Base-by-base conservation (phyloP, 2,797 vertebrate species). In the Danio choprae region DNA sequence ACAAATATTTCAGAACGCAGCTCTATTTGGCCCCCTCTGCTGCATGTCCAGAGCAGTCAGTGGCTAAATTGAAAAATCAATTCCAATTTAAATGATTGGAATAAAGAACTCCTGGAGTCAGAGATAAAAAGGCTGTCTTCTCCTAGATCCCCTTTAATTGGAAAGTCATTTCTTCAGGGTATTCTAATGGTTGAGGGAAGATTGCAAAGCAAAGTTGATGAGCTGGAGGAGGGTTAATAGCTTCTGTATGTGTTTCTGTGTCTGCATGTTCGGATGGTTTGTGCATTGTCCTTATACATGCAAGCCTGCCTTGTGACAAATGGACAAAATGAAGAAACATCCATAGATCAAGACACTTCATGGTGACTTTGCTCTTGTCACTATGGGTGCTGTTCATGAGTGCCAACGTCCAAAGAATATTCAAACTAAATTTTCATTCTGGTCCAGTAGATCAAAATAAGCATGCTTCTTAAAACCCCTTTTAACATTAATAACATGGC, bases 21-120 rank as follows among this genome's bases (percentile, higher is more conserved):
- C 95, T 96, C 94, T 91, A 93, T 95, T 96, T 93, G 92, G 94
- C 93, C 94, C 93, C 93, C 94, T 91, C 92, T 92, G 93, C 94
- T 94, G 92, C 92, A 92, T 95, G 96, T 98, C 96, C 95, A 91
- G 95, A 95, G 95, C 95, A 97, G 96, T 97, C 95, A 95, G 95
- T 92, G 89, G 91, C 94, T 96, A 98, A 98, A 98, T 97, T 98
- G 97, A 98, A 99, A 99, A 98, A 99, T 98, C 97, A 97, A 98
- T 98, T 98, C 96, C 96, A 97, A 98, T 98, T 98, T 98, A 97
- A 98, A 97, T 98, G 95, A 99, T 98, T 98, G 96, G 96, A 99
- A 98, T 98, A 97, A 97, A 97, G 95, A 98, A 98, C 95, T 96
- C 94, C 94, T 96, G 95, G 95, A 98, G 95, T 95, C 90, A 91